A percentile compares a stretch with the other conserved stretches of the same genome.
phyloP scores from a whole-genome alignment of 2,113 vertebrate species.

The Oreochromis niloticus region DNA sequence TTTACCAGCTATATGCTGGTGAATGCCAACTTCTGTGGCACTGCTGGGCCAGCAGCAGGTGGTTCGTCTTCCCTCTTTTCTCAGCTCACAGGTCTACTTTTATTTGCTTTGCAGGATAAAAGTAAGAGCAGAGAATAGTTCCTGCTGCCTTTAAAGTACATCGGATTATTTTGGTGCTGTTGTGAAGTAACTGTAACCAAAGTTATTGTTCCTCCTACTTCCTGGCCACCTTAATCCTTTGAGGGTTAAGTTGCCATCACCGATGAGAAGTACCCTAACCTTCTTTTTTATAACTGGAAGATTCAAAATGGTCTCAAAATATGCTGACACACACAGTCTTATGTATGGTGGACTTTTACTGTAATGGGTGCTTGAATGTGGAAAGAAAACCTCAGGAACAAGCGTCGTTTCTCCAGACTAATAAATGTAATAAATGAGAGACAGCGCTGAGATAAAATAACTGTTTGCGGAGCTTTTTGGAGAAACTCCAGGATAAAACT shows the following conservation, averaged over 20 bases:
- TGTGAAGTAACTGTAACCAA: not conserved
- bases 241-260: not conserved
- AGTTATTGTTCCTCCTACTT: not conserved
- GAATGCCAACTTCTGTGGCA: not conserved
- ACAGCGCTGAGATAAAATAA: not conserved
- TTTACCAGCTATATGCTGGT: not conserved
- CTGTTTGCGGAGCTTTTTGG: not conserved
- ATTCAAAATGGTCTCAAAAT: not conserved
- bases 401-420: not conserved
- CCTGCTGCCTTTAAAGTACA: not conserved
- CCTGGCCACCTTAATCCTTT: not conserved
- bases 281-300: not conserved
- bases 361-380: not conserved
- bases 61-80: not conserved
- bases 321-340: not conserved
- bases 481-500: not conserved
- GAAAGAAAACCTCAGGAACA: not conserved
- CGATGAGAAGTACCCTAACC: not conserved
- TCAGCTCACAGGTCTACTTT: not conserved
- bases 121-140: not conserved
- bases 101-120: not conserved
- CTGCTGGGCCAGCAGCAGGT: not conserved
- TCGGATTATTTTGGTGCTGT: not conserved
- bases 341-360: not conserved
- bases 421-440: not conserved